These are phyloP conservation scores for Zaprionus ghesquierei DNA, from an alignment of 1,140 invertebrate genomes.

Conservation along the genomic window DNA sequence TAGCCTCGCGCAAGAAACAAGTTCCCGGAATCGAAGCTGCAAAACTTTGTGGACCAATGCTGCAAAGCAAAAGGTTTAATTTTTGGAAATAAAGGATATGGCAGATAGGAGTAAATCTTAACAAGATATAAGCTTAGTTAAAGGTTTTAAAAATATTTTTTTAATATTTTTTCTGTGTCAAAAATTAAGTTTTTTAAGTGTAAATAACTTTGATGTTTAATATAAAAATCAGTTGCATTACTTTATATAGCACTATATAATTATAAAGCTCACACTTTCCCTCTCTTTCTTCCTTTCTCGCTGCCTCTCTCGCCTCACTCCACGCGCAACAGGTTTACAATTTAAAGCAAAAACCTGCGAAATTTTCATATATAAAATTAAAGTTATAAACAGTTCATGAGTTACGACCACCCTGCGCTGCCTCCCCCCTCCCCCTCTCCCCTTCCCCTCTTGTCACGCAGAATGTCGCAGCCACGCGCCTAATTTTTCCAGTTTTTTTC, in stretches of 20 bases:
- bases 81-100: neutral
- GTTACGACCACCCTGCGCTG: neutral
- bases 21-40: constrained; percentile 64
- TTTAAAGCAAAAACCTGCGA: neutral
- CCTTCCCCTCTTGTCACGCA: neutral
- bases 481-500: constrained; percentile 65
- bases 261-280: neutral
- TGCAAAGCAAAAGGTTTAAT: neutral
- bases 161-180: too few relatives aligned
- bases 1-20: constrained; percentile 5
- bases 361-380: neutral
- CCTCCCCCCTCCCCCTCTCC: constrained; percentile 11
- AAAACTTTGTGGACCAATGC: neutral
- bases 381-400: constrained; percentile 10
- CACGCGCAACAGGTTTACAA: neutral
- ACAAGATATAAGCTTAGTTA: neutral
- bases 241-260: neutral
- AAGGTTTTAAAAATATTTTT: too few relatives aligned
- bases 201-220: too few relatives aligned
- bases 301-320: too few relatives aligned
- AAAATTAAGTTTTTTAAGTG: too few relatives aligned
- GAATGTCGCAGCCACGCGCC: constrained; percentile 61
- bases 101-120: too few relatives aligned
- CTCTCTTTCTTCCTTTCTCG: neutral
- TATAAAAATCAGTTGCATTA: neutral